Conservation (phyloP, 2,797 vertebrate species). For the Chiloscyllium punctatum region DNA sequence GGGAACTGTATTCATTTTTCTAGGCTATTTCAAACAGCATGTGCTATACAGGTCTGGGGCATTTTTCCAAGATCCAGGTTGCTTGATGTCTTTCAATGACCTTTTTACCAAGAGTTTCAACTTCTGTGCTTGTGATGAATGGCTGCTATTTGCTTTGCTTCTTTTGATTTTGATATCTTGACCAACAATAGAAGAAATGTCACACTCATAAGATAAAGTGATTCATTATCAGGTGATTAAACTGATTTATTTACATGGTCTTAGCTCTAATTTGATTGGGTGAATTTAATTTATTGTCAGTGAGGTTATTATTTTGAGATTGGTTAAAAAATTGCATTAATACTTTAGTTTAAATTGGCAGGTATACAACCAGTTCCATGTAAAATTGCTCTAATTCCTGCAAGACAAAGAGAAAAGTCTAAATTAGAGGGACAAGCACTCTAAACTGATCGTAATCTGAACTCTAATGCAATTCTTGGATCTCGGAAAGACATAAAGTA, state of each 20-base stretch:
- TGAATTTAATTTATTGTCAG: neutral
- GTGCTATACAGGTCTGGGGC: neutral
- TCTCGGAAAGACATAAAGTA: neutral
- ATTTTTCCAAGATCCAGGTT: neutral
- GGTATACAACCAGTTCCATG: neutral
- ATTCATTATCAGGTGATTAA: neutral
- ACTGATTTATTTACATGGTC: neutral
- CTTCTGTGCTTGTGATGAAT: neutral
- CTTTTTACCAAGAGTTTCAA: neutral
- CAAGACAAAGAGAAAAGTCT: neutral
- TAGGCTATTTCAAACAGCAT: neutral
- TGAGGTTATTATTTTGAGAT: neutral
- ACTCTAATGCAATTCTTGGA: neutral
- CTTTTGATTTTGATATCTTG: neutral
- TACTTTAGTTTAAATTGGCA: neutral
- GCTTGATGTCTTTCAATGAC: constrained; percentile 12
- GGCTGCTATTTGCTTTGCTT: neutral
- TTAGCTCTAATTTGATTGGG: neutral
- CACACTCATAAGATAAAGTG: neutral
- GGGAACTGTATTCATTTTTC: constrained; percentile 3
- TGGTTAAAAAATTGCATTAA: neutral
- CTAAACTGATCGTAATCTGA: neutral
- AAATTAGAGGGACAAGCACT: neutral
- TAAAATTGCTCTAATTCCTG: neutral
- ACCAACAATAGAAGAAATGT: neutral